These are phyloP conservation scores for Cecropterus lyciades DNA, from an alignment of 1,140 invertebrate species.

Conservation along the genomic window DNA sequence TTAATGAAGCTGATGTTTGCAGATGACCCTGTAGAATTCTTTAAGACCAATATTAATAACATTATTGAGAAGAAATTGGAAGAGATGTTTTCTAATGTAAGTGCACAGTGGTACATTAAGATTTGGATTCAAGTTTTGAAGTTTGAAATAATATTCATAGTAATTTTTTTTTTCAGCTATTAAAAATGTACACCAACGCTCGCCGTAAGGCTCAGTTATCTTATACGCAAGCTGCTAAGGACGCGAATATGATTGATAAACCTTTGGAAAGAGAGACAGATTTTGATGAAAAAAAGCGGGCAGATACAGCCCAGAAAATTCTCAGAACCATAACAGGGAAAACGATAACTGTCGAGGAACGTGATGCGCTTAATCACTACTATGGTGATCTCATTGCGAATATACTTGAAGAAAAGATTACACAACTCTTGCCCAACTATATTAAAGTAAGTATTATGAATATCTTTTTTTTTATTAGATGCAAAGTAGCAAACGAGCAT, in stretches of 20 bases:
- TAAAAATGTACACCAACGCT: slow-evolving; percentile 8
- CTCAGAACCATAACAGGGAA: slow-evolving; percentile 3
- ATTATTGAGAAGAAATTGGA: slow-evolving; percentile 43
- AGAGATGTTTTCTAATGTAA: slow-evolving; percentile 52
- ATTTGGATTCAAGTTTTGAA: neutral
- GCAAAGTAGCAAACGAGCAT: slow-evolving; percentile 6
- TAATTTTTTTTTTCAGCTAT: slow-evolving; percentile 13
- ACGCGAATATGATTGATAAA: neutral
- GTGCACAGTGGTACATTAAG: neutral
- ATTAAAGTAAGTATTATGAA: slow-evolving; percentile 41
- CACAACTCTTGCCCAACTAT: slow-evolving; percentile 39
- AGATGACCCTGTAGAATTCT: slow-evolving; percentile 48
- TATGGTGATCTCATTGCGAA: slow-evolving; percentile 43
- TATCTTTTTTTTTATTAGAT: too few relatives aligned
- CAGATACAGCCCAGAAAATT: neutral
- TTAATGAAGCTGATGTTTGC: neutral
- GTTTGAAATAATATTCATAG: neutral
- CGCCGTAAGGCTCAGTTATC: neutral
- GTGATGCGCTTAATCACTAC: slow-evolving; percentile 24
- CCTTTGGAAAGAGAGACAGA: neutral
- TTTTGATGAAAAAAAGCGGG: neutral
- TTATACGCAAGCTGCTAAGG: neutral
- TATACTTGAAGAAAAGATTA: slow-evolving; percentile 43
- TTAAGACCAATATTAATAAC: slow-evolving; percentile 46
- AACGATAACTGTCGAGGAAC: slow-evolving; percentile 24